A percentile compares a stretch with the other conserved stretches of the same genome.
These are phyloP conservation scores for Aphodius granarius DNA, from an alignment of 2,888 invertebrate genomes.

Conservation along the genomic window DNA sequence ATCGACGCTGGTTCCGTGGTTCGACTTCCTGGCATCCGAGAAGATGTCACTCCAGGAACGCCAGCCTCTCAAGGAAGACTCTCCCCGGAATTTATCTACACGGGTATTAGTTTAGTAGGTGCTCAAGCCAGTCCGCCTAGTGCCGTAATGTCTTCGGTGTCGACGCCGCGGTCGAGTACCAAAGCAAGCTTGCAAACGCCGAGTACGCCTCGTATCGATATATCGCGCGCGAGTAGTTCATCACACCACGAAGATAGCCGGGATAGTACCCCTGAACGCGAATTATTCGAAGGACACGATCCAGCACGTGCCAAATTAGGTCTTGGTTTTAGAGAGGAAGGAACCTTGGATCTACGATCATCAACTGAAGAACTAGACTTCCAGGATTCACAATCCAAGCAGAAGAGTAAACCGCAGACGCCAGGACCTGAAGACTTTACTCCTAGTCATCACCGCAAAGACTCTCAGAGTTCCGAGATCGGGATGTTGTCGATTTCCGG, in stretches of 20 bases:
- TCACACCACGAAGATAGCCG: constrained; percentile 82
- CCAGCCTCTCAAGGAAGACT: constrained; percentile 32
- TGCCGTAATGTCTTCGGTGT: constrained; percentile 40
- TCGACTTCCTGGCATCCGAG: constrained; percentile 60
- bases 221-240: constrained; percentile 86
- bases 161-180: constrained; percentile 37
- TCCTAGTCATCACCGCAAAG: constrained; percentile 54
- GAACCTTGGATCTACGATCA: constrained; percentile 80
- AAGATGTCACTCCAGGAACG: constrained; percentile 52
- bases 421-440: constrained; percentile 42
- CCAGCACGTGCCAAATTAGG: constrained; percentile 49
- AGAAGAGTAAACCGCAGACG: constrained; percentile 49
- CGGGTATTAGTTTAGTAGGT: constrained; percentile 49
- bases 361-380: constrained; percentile 88
- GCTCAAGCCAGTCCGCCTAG: constrained; percentile 32
- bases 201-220: constrained; percentile 82
- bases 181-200: constrained; percentile 61
- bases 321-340: constrained; percentile 61
- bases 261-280: constrained; percentile 83
- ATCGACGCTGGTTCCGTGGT: constrained; percentile 54
- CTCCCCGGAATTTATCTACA: constrained; percentile 38
- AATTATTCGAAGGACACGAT: constrained; percentile 58
- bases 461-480: constrained; percentile 69
- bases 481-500: constrained; percentile 75
- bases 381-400: constrained; percentile 62